Evolutionary conservation across 2,888 invertebrate species (phyloP).

Genomic region (Protophormia terraenovae): DNA sequence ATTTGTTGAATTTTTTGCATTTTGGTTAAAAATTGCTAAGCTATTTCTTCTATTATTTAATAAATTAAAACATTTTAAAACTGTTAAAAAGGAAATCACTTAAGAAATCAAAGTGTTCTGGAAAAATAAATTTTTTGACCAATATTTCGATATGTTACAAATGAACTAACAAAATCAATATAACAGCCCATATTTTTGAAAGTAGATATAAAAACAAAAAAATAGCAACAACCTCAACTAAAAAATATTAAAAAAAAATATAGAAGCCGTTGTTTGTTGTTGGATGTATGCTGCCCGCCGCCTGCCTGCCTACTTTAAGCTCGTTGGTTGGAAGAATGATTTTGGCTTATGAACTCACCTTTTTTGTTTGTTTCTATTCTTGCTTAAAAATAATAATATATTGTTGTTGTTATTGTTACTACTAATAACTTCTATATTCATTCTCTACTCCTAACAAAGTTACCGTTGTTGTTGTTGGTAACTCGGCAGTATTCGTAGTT

Average conservation of each 20-base stretch:
- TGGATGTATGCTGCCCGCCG: neutral
- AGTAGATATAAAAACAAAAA: neutral
- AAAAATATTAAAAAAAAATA: neutral
- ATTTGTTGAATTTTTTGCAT: too few species aligned
- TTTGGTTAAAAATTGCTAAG: too few species aligned
- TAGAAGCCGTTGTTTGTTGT: conserved; percentile 9
- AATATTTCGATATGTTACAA: neutral
- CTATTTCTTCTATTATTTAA: too few species aligned
- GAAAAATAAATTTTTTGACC: neutral
- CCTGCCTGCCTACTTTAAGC: conserved; percentile 3
- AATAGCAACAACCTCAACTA: neutral
- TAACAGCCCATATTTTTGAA: neutral
- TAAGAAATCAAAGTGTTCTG: too few species aligned
- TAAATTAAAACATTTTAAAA: too few species aligned
- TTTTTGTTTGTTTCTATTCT: conserved; percentile 16
- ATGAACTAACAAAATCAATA: neutral
- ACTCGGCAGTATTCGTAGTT: conserved; percentile 29
- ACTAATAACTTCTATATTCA: conserved; percentile 52
- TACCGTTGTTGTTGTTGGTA: conserved; percentile 11
- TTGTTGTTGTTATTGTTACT: conserved; percentile 41
- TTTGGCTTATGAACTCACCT: conserved; percentile 26
- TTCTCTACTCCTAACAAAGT: conserved; percentile 49
- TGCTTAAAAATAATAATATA: too few species aligned
- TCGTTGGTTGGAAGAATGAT: conserved; percentile 37
- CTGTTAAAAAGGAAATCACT: too few species aligned